Evolutionary conservation across 2,888 invertebrate species (phyloP).

Genomic region (Tiliacea aurago): DNA sequence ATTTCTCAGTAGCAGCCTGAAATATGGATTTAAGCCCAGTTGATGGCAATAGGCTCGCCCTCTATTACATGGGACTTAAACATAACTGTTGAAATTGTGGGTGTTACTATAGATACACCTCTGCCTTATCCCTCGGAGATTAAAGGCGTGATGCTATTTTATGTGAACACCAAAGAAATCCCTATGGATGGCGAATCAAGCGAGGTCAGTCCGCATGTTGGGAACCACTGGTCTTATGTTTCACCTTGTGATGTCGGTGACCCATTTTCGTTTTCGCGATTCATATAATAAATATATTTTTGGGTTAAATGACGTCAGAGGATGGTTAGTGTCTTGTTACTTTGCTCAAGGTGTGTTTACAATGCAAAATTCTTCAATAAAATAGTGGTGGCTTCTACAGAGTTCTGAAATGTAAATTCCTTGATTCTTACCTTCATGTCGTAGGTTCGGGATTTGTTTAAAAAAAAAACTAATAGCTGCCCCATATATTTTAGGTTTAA

Average conservation of each 20-base stretch:
- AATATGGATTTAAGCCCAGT: too few relatives aligned
- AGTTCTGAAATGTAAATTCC: background rate
- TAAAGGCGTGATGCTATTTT: too few relatives aligned
- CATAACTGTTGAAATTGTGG: too few relatives aligned
- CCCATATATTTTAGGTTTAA: background rate
- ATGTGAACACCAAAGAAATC: background rate
- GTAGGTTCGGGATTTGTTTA: too few relatives aligned
- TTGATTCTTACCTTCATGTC: background rate
- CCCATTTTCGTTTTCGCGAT: slow-evolving; percentile 63
- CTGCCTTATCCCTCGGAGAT: too few relatives aligned
- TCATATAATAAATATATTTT: slow-evolving; percentile 61
- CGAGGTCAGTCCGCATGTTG: slow-evolving; percentile 5
- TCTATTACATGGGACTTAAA: too few relatives aligned
- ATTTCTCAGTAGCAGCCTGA: too few relatives aligned
- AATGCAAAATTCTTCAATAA: background rate
- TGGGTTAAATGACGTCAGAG: slow-evolving; percentile 58
- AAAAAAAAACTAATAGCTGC: background rate
- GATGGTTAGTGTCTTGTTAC: slow-evolving; percentile 58
- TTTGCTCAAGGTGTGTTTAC: slow-evolving; percentile 36
- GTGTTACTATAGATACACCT: too few relatives aligned
- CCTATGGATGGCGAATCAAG: background rate
- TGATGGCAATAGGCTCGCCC: too few relatives aligned
- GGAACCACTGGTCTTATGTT: slow-evolving; percentile 37
- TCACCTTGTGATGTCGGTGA: slow-evolving; percentile 63
- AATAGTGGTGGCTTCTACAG: background rate